Base-by-base conservation (phyloP, 2,797 vertebrate genomes). In the Babyrousa celebensis region DNA sequence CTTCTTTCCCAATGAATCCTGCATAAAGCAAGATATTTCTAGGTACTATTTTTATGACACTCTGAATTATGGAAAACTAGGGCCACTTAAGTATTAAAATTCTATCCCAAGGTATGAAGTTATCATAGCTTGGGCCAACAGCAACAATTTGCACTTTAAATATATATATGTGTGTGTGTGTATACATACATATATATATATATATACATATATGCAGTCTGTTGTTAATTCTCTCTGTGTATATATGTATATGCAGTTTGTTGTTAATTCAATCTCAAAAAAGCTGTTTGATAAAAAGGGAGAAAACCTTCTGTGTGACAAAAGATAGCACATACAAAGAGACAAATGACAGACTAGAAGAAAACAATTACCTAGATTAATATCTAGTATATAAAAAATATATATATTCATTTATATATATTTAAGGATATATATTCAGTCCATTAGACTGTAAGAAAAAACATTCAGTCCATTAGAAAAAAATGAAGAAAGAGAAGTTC, bases 61-160 rank as follows among this genome's bases (percentile, higher is more conserved):
- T 80, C 7, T 29, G 40, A 89, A 58, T 40, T 74, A 91, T 52
- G 23, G 17, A 87, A 95, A 58, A 83, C 43, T 78, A 56, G 92
- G 65, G n/a, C 74, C 23, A 94, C 5, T 82, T 88, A 86, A 67
- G 43, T 67, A 83, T 83, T 88, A 68, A 92, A 80, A 72, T 67
- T n/a, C 25, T 94, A 16, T 48, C 72, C n/a, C 40, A 79, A 23
- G 86, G 87, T 52, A 48, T 86, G 32, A 84, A 95, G 63, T 32
- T 84, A 75, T 78, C 23, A 56, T 68, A 84, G 83, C 12, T 12
- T 90, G 27, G 43, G 83, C 85, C 58, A 74, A 75, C 0, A 71
- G 84, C 12, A 93, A 36, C 27, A 79, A 75, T 63, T 91, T 84
- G 20, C 0, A 85, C 67, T 75, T 93, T 75, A 91, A 84, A 52